Evolutionary conservation across 2,797 vertebrate genomes (phyloP), one percentile per base, ranked within the genome.

Genomic region (Coracias cyanogaster): DNA sequence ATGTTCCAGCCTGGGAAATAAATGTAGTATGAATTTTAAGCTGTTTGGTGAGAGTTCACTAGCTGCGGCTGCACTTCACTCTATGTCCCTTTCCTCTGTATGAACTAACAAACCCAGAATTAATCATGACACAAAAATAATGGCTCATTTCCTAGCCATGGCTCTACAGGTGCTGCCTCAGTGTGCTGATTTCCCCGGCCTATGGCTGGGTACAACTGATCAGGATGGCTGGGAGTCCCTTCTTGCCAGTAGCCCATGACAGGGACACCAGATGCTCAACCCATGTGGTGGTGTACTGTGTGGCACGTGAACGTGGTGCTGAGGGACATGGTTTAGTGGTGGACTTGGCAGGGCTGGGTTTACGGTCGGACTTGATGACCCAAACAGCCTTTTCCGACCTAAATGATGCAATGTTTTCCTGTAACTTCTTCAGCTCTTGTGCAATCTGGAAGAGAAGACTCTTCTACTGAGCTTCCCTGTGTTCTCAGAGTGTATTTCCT

Each of bases 361-460:
- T 20, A 5, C 9, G 7, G 18, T 1, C 54, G 46, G 62, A 25
- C 7, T 71, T 1, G 0, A 8, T 28, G 48, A 31, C 14, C 17
- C 58, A 31, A 43, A 25, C 49, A 61, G 20, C 21, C 21, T 58
- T 51, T 37, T 45, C 45, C 45, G 66, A 11, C 35, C 25, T 16
- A 14, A 35, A 15, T 21, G 17, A 17, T 48, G 24, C 33, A 26
- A 4, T 10, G 5, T 20, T 64, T 84, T 55, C 14, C 14, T 21
- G 13, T 33, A 57, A 43, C 11, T n/a, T 33, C 52, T 33, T 55
- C 43, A 73, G 37, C n/a, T 57, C 24, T n/a, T 35, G 15, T 6
- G 22, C 43, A 29, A 52, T 21, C 57, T 70, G 51, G n/a, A 61
- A 45, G 16, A 43, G 29, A 74, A 41, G 45, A 17, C 12, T 57